Conservation (phyloP, 2,113 vertebrate genomes). For the Fregata magnificens region DNA sequence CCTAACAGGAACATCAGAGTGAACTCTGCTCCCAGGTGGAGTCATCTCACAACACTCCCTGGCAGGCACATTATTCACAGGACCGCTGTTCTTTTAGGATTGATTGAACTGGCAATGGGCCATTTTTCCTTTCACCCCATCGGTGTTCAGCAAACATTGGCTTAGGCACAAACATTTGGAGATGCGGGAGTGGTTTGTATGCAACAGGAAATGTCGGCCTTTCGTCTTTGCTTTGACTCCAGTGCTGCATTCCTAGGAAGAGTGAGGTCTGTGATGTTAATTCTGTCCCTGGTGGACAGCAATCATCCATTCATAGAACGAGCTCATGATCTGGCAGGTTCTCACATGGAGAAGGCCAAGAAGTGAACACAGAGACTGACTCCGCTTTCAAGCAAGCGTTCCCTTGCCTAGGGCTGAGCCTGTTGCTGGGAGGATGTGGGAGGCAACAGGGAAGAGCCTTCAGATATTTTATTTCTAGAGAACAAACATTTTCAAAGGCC, state of each 20-base stretch:
- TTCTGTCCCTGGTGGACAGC: slow-evolving; percentile 22
- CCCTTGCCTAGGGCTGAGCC: not conserved
- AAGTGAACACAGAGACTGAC: not conserved
- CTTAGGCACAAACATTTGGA: slow-evolving; percentile 19
- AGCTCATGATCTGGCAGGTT: slow-evolving; percentile 49
- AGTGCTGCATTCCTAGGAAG: slow-evolving; percentile 16
- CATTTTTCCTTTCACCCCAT: not conserved
- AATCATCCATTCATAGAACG: slow-evolving; percentile 38
- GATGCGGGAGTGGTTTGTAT: slow-evolving; percentile 15
- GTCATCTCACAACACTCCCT: not conserved
- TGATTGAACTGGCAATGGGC: not conserved
- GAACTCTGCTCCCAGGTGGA: not conserved
- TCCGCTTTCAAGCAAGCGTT: not conserved
- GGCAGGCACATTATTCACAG: not conserved
- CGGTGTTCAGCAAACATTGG: slow-evolving; percentile 3
- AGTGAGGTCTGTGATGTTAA: slow-evolving; percentile 43
- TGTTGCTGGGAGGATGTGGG: slow-evolving; percentile 15
- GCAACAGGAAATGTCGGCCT: not conserved
- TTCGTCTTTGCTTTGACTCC: slow-evolving; percentile 24
- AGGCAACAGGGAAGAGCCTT: slow-evolving; percentile 21
- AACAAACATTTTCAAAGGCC: slow-evolving; percentile 41
- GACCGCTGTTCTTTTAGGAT: not conserved
- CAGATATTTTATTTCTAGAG: slow-evolving; percentile 32
- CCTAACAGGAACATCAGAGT: not conserved
- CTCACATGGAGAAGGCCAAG: not conserved